These are phyloP conservation scores for Hypercompe scribonia DNA, from an alignment of 2,888 invertebrate species.

Conservation along the genomic window DNA sequence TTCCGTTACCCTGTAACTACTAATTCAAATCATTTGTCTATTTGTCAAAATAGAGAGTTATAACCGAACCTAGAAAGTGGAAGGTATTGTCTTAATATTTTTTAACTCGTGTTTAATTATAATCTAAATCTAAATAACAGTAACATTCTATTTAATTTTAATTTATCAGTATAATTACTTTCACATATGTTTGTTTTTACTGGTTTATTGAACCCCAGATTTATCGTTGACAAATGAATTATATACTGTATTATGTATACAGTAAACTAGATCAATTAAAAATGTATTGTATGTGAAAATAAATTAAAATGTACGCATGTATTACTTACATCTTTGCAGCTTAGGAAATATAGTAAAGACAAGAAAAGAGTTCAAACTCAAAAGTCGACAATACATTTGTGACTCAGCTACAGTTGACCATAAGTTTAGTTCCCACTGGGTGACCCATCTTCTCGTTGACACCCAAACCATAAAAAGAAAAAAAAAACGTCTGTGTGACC, in stretches of 20 bases:
- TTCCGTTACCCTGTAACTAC: not conserved
- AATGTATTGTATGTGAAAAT: not conserved
- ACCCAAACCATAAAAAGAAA: not conserved
- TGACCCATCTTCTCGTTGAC: not conserved
- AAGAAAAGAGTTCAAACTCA: not conserved
- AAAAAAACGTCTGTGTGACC: constrained; percentile 28
- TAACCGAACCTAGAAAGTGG: not conserved
- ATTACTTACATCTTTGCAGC: not conserved
- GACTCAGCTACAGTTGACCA: not conserved
- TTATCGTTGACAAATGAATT: not conserved
- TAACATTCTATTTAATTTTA: not conserved
- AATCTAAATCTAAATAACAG: not conserved
- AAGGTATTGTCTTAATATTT: not conserved
- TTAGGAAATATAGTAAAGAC: not conserved
- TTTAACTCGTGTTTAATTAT: not conserved
- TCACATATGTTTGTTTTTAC: not conserved
- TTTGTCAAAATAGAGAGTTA: too few relatives aligned
- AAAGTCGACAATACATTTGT: not conserved
- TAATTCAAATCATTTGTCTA: not conserved
- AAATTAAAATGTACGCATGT: not conserved
- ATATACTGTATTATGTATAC: too few relatives aligned
- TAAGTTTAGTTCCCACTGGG: not conserved
- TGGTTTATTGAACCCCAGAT: not conserved
- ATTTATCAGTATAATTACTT: not conserved
- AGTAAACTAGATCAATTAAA: not conserved